Base-by-base conservation (phyloP, 1,140 invertebrate species). In the Drosophila virilis region DNA sequence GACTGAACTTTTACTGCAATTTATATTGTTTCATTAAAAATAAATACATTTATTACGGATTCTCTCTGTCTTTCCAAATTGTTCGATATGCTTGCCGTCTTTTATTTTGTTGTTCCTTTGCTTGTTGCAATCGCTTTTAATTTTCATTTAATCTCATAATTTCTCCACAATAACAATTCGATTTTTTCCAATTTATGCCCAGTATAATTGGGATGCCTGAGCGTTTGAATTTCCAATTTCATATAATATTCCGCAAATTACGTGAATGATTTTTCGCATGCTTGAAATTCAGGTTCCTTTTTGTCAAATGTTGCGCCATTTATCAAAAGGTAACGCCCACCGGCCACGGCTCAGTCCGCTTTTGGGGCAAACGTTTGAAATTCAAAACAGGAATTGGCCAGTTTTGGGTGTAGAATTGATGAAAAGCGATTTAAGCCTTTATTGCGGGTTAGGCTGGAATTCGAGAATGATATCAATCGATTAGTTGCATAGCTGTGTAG, bases 41-140 rank as follows among this genome's bases (percentile, higher is more conserved):
- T 78, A 69, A 76, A 84, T 80, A 72, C 60, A 82, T 78, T 69
- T 66, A 83, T 75, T 64, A 52, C 45, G 71, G 38, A 55, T 64
- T 32, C 28, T 15, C 52, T 55, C 13, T 46, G 32, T 73, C 59
- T 58, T 66, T 55, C 40, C 40, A 48, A 62, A 67, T 67, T 58
- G 73, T 61, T 32, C 54, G 15, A 48, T 37, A 10, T 64, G 45
- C 6, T 45, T 70, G 22, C 22, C 67, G 64, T 55, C 17, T n/a
- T 9, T 33, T 62, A 48, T 58, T n/a, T 17, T 10, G 6, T n/a
- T 42, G 10, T 12, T 38, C 15, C 42, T 54, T 12, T 15, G 9
- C 33, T 51, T 32, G 22, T 8, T 52, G 46, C 58, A 69, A 50
- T 51, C 54, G 54, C 43, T 45, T 58, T 65, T 55, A 32, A 74